phyloP scores from a whole-genome alignment of 2,888 invertebrate species.

The Andrena haemorrhoa region DNA sequence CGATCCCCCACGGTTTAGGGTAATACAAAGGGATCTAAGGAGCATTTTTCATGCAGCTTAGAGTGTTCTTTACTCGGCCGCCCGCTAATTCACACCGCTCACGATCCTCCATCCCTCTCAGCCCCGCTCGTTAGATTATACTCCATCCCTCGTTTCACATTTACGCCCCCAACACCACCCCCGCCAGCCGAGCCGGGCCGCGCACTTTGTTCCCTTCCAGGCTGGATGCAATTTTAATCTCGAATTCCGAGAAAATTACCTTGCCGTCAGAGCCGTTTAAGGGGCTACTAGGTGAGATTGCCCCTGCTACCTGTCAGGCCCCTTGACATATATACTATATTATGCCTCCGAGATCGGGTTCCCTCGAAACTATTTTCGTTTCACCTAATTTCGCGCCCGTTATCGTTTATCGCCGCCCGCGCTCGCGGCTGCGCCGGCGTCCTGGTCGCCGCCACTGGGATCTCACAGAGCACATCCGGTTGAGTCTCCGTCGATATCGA shows the following conservation, averaged over 20 bases:
- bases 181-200: conserved; percentile 19
- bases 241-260: conserved; percentile 84
- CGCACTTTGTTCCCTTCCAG: conserved; percentile 62
- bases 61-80: conserved; percentile 67
- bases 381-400: conserved; percentile 62
- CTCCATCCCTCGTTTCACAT: conserved; percentile 40
- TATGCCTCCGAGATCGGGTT: conserved; percentile 77
- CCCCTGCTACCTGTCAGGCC: conserved; percentile 80
- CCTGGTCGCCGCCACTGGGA: not conserved
- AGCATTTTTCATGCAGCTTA: conserved; percentile 58
- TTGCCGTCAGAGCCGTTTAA: conserved; percentile 83
- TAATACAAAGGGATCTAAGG: conserved; percentile 50
- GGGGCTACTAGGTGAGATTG: conserved; percentile 83
- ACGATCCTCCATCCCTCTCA: conserved; percentile 51
- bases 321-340: conserved; percentile 80
- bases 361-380: conserved; percentile 76
- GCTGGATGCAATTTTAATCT: conserved; percentile 84
- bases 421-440: conserved; percentile 13
- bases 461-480: conserved; percentile 5
- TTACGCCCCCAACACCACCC: conserved; percentile 13
- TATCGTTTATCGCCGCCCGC: conserved; percentile 44
- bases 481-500: conserved; percentile 30
- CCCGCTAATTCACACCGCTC: conserved; percentile 74
- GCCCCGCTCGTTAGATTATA: conserved; percentile 66
- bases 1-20: conserved; percentile 41